Evolutionary conservation across 1,140 invertebrate genomes (phyloP).

Genomic region (Battus philenor): DNA sequence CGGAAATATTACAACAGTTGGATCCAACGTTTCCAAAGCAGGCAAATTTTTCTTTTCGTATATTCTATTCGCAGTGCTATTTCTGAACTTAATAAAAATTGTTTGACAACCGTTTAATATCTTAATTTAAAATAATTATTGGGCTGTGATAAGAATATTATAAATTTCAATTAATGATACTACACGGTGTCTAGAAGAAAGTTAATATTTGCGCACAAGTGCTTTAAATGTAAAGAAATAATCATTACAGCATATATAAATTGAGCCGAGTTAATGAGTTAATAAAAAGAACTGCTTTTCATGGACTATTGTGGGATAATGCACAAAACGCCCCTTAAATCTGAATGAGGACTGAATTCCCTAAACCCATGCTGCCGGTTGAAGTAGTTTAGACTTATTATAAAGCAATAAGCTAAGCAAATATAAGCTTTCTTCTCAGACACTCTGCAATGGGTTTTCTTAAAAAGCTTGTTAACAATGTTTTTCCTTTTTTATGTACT

Average conservation of each 20-base stretch:
- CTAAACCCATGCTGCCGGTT: too few relatives aligned
- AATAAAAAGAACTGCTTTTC: neutral
- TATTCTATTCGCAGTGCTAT: slow-evolving; percentile 17
- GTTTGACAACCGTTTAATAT: slow-evolving; percentile 28
- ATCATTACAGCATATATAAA: neutral
- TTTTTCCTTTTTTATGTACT: too few relatives aligned
- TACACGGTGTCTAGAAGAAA: neutral
- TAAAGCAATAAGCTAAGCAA: too few relatives aligned
- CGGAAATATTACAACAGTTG: slow-evolving; percentile 33
- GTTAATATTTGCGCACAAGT: neutral
- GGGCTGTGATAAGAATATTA: slow-evolving; percentile 62
- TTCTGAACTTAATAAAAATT: slow-evolving; percentile 21
- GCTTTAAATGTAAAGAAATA: neutral
- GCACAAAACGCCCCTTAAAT: neutral
- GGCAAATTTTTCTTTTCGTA: slow-evolving; percentile 8
- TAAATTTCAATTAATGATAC: slow-evolving; percentile 15
- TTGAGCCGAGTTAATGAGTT: neutral
- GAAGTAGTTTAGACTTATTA: too few relatives aligned
- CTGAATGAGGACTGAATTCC: too few relatives aligned
- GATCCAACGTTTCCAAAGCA: slow-evolving; percentile 32
- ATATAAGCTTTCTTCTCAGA: too few relatives aligned
- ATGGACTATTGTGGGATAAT: neutral
- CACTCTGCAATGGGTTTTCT: too few relatives aligned
- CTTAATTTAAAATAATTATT: slow-evolving; percentile 32
- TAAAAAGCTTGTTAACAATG: too few relatives aligned